A percentile compares a stretch with the other conserved stretches of the same genome.
Evolutionary conservation across 2,888 invertebrate genomes (phyloP).

Genomic region (Clepsis dumicolana): DNA sequence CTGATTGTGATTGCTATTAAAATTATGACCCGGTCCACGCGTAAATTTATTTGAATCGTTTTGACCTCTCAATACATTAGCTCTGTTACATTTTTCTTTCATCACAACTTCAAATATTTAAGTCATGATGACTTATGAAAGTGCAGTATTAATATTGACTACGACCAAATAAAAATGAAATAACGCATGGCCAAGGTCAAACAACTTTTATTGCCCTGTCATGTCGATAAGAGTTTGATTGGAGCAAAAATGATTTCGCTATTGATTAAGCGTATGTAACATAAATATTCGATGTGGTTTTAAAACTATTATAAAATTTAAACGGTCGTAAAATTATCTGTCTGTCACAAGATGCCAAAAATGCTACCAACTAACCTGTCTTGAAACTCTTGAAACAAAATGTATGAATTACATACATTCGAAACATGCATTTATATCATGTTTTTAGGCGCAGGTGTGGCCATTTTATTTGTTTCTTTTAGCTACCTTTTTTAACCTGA

Average conservation of each 20-base stretch:
- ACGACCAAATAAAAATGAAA: neutral
- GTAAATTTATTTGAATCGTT: neutral
- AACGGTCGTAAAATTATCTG: conserved; percentile 10
- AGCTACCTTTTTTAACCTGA: neutral
- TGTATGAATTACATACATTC: neutral
- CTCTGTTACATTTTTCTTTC: too few relatives aligned
- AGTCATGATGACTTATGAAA: neutral
- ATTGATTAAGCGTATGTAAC: neutral
- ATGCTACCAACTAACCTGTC: neutral
- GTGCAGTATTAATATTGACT: neutral
- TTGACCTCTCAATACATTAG: neutral
- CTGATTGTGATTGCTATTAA: conserved; percentile 4
- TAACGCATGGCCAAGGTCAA: neutral
- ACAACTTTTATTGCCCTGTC: neutral
- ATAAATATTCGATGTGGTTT: conserved; percentile 7
- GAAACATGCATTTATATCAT: neutral
- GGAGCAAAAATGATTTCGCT: neutral
- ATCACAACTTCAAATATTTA: neutral
- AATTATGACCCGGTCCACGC: neutral
- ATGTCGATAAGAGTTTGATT: neutral
- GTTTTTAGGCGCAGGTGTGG: neutral
- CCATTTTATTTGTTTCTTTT: neutral
- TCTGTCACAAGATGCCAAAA: neutral
- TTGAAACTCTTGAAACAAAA: neutral
- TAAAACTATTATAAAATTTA: neutral